phyloP scores from a whole-genome alignment of 2,888 invertebrate genomes.

The Pristionchus mayeri region DNA sequence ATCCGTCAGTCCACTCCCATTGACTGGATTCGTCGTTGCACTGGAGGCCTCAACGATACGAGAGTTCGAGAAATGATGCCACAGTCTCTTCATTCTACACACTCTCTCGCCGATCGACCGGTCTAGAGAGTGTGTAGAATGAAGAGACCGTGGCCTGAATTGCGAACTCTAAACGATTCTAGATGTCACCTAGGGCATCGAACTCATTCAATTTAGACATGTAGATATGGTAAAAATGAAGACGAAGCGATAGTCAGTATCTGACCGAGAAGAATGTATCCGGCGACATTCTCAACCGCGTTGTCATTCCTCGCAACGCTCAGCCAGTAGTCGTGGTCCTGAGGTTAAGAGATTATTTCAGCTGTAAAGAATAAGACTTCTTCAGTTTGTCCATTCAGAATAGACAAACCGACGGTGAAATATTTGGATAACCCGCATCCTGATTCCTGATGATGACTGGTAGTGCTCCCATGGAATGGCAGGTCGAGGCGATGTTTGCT shows the following conservation, averaged over 20 bases:
- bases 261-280: neutral
- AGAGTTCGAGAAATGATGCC: too few species aligned
- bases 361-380: too few species aligned
- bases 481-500: neutral
- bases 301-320: neutral
- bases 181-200: neutral
- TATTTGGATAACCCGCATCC: neutral
- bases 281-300: neutral
- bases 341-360: neutral
- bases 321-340: constrained; percentile 23
- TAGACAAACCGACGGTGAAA: neutral
- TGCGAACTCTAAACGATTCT: too few species aligned
- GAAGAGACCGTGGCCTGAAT: too few species aligned
- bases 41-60: neutral
- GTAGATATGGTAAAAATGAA: neutral
- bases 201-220: neutral
- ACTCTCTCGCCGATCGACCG: too few species aligned
- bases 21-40: neutral
- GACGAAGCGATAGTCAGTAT: neutral
- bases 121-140: too few species aligned
- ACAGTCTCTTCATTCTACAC: too few species aligned
- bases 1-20: neutral
- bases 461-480: neutral
- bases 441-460: neutral
- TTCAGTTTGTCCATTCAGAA: neutral